Evolutionary conservation across 1,140 invertebrate genomes (phyloP).

Genomic region (Oncopeltus fasciatus): DNA sequence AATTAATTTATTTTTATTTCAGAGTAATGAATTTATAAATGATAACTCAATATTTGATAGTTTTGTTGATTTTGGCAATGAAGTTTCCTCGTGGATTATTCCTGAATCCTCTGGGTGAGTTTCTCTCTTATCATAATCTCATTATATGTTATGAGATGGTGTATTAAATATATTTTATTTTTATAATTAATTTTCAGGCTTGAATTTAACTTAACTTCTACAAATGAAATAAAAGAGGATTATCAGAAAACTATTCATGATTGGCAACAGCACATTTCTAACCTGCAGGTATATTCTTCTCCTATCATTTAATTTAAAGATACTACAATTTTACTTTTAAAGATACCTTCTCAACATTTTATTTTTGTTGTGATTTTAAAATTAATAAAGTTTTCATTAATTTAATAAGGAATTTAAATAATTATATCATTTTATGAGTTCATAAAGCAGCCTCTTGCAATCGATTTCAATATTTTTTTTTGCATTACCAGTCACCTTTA

Average conservation of each 20-base stretch:
- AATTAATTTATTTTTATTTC: not conserved
- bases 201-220: not conserved
- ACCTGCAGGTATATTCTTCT: constrained; percentile 12
- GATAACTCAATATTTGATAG: not conserved
- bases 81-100: not conserved
- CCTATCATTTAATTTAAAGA: too few relatives aligned
- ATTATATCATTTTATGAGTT: too few relatives aligned
- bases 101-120: not conserved
- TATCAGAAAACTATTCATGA: constrained; percentile 13
- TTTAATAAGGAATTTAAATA: too few relatives aligned
- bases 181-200: not conserved
- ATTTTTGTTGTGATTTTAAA: too few relatives aligned
- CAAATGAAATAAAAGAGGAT: constrained; percentile 9
- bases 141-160: too few relatives aligned
- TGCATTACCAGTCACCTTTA: too few relatives aligned
- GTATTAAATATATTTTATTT: too few relatives aligned
- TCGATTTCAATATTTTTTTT: too few relatives aligned
- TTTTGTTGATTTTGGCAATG: not conserved
- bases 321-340: too few relatives aligned
- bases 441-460: too few relatives aligned
- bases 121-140: not conserved
- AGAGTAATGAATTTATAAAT: not conserved
- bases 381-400: too few relatives aligned
- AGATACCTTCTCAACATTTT: too few relatives aligned
- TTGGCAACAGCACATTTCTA: constrained; percentile 18